Base-by-base conservation (phyloP, 2,113 vertebrate genomes). In the Hystrix cristata region DNA sequence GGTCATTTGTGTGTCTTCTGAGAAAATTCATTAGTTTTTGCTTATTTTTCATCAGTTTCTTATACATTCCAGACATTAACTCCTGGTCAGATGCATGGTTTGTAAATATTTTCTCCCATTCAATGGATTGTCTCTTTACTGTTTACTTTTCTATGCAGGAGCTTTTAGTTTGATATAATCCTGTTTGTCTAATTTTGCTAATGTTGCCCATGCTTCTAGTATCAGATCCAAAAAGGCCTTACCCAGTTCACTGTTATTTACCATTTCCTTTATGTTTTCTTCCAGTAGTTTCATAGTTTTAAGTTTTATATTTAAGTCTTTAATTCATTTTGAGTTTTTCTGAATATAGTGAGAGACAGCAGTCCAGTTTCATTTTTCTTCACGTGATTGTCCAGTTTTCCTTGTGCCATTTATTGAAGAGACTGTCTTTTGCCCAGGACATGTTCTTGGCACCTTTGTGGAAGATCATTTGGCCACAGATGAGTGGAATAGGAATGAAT, bases 11-110 rank as follows among this genome's bases (percentile, higher is more conserved):
- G 31, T 79, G 21, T 85, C 16, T 76, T 79, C 60, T 93, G n/a
- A 79, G 91, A 93, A 87, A 57, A 21, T 57, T 93, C 48, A 3
- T 80, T n/a, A 48, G 57, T 92, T 74, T 90, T 90, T 76, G 2
- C 34, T 3, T 55, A 72, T 62, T 81, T 72, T 38, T 81, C 48
- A 67, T 93, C 79, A 83, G 9, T 67, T 59, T 14, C 15, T 80
- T 80, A 59, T 80, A 18, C 48, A 67, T 65, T 67, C n/a, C 65
- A 83, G 16, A 48, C 46, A 25, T 78, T 23, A 64, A 27, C 29
- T 23, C 19, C 6, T 72, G 31, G 11, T 80, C 27, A n/a, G 62
- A 25, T n/a, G 4, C 71, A 62, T 62, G 82, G 60, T 46, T 65
- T 65, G 64, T 88, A 71, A n/a, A 18, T 9, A 16, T 64, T 60